Evolutionary conservation across 2,888 invertebrate species (phyloP).

Genomic region (Nomada fucata): DNA sequence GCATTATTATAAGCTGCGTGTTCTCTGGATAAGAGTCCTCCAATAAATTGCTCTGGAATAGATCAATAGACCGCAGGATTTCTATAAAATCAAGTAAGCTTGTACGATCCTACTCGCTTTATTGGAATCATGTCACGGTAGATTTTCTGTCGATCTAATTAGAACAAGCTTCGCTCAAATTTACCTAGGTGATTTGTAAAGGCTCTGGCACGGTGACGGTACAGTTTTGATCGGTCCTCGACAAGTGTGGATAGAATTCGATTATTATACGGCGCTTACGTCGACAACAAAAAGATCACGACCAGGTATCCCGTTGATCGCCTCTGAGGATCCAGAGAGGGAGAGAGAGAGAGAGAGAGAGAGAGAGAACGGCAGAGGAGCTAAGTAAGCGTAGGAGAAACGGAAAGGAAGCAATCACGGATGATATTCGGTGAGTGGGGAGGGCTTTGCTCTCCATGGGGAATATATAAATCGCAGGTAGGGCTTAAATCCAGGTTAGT

Average conservation of each 20-base stretch:
- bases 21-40: not conserved
- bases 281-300: slow-evolving; percentile 41
- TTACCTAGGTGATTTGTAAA: not conserved
- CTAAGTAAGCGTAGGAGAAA: slow-evolving; percentile 58
- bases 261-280: slow-evolving; percentile 19
- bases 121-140: not conserved
- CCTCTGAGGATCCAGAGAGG: slow-evolving; percentile 28
- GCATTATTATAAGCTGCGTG: not conserved
- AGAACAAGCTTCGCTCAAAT: no score
- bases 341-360: slow-evolving; percentile 22
- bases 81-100: no score
- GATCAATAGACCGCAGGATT: no score
- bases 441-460: slow-evolving; percentile 68
- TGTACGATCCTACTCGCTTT: no score
- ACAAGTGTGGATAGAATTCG: not conserved
- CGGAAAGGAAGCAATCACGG: slow-evolving; percentile 58
- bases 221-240: not conserved
- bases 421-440: slow-evolving; percentile 69
- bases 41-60: not conserved
- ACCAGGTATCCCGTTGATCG: slow-evolving; percentile 59
- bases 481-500: slow-evolving; percentile 76
- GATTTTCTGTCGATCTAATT: not conserved
- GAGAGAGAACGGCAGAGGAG: slow-evolving; percentile 47
- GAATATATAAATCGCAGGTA: slow-evolving; percentile 78
- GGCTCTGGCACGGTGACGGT: no score